phyloP scores from a whole-genome alignment of 2,888 invertebrate species.

The Dasysyrphus albostriatus region DNA sequence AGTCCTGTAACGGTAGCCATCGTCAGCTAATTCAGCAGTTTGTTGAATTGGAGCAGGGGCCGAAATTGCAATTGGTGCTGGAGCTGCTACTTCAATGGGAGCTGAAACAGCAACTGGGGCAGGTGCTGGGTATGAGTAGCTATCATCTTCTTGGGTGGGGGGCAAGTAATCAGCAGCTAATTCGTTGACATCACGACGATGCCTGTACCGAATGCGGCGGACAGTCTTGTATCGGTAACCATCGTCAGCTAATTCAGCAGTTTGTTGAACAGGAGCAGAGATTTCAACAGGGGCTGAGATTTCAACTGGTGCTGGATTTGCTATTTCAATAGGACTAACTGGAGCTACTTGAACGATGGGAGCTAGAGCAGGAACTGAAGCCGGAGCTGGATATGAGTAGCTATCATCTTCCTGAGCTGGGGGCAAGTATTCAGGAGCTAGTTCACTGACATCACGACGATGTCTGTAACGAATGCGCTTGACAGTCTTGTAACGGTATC shows the following conservation, averaged over 20 bases:
- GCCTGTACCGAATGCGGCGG: conserved; percentile 53
- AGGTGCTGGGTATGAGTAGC: conserved; percentile 29
- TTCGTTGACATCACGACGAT: conserved; percentile 67
- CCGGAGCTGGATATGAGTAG: conserved; percentile 28
- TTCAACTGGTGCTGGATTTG: conserved; percentile 19
- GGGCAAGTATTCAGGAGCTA: conserved; percentile 66
- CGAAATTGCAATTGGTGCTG: conserved; percentile 9
- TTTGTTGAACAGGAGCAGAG: neutral
- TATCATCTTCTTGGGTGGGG: conserved; percentile 22
- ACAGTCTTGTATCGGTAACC: conserved; percentile 66
- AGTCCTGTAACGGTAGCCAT: conserved; percentile 74
- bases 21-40: conserved; percentile 35
- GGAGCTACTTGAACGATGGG: conserved; percentile 10
- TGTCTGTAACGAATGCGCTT: conserved; percentile 58
- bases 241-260: conserved; percentile 47
- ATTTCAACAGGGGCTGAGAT: conserved; percentile 9
- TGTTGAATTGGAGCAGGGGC: conserved; percentile 20
- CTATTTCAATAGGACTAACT: neutral
- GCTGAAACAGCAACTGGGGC: conserved; percentile 3
- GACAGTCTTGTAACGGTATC: conserved; percentile 73
- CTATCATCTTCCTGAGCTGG: conserved; percentile 50
- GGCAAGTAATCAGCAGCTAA: conserved; percentile 54
- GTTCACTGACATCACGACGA: conserved; percentile 78
- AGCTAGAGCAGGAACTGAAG: neutral
- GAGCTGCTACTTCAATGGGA: conserved; percentile 10